Percentiles rank a stretch among this genome's conserved stretches.
Conservation (phyloP, 2,888 invertebrate genomes). For the Odiellus spinosus region DNA sequence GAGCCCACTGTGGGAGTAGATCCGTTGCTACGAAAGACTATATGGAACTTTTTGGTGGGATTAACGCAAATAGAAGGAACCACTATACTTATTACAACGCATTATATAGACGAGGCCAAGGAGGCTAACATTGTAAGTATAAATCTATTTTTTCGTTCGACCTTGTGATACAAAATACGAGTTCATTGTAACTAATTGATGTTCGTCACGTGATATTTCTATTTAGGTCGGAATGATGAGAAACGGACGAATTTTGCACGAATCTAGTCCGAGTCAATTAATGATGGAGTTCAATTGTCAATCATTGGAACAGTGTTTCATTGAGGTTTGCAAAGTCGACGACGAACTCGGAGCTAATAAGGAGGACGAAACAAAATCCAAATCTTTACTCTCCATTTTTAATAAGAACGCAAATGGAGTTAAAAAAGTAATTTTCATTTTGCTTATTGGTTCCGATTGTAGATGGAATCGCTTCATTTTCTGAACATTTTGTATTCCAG, state of each 20-base stretch:
- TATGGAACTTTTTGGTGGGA: slow-evolving; percentile 30
- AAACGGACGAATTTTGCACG: slow-evolving; percentile 72
- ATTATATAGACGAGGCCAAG: slow-evolving; percentile 84
- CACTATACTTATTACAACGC: slow-evolving; percentile 45
- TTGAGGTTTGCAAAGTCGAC: slow-evolving; percentile 26
- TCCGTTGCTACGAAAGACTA: slow-evolving; percentile 30
- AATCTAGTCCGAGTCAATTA: slow-evolving; percentile 63
- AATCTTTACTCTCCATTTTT: too few species aligned
- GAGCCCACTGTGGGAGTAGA: slow-evolving; percentile 35
- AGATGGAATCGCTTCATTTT: too few species aligned
- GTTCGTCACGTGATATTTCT: too few species aligned
- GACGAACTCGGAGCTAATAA: background rate
- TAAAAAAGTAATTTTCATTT: too few species aligned
- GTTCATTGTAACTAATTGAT: too few species aligned
- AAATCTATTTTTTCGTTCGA: too few species aligned
- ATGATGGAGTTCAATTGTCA: slow-evolving; percentile 31
- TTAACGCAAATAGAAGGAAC: slow-evolving; percentile 26
- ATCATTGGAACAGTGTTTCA: slow-evolving; percentile 50
- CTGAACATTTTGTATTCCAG: too few species aligned
- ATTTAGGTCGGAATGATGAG: slow-evolving; percentile 74
- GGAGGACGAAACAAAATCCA: too few species aligned
- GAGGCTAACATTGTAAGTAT: slow-evolving; percentile 25
- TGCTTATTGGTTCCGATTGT: too few species aligned
- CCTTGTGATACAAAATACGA: too few species aligned
- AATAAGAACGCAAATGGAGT: too few species aligned